Base-by-base conservation (phyloP, 2,888 invertebrate species). In the Subacronicta megacephala region DNA sequence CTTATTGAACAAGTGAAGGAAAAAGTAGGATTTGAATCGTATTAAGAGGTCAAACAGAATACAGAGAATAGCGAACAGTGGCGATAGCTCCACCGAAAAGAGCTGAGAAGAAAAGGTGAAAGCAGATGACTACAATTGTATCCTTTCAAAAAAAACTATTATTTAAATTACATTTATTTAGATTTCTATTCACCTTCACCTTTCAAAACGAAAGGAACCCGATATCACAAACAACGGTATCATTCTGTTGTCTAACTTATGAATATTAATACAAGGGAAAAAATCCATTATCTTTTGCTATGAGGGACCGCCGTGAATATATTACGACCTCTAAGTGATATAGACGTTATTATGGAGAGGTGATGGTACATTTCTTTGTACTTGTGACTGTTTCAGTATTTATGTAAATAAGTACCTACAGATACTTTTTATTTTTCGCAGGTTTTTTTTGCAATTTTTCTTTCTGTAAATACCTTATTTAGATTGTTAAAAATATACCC, bases 231-330 rank as follows among this genome's bases (percentile, higher is more conserved):
- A 75, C 72, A 74, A 54, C 55, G 37, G 41, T 56, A 49, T 61
- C 69, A 3, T 18, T 18, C 18, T 69, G 49, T 72, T 71, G 59
- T 68, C 55, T 58, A 49, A 55, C 69, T 74, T 72, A 74, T 74
- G 74, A 74, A 74, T 74, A 74, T 74, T 74, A 72, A 74, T 72
- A 59, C 26, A 36, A 62, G 55, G 62, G 60, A 69, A 64, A 63
- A 74, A 72, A 72, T 74, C 75, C 74, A 74, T 74, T 74, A 74
- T 74, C 69, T 69, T 68, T 47, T 42, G 49, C 62, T 59, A 61
- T 69, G 73, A 74, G 41, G 53, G 50, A 55, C 69, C 58, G 57
- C 63, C 49, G 43, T 65, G 74, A 74, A 74, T 74, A 74, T 42
- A 72, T 74, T 29, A 15, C 40, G 45, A 72, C 44, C 55, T 59